Percentiles rank a stretch among this genome's conserved stretches.
Conservation (phyloP, 2,113 vertebrate species). For the Paratilapia polleni region DNA sequence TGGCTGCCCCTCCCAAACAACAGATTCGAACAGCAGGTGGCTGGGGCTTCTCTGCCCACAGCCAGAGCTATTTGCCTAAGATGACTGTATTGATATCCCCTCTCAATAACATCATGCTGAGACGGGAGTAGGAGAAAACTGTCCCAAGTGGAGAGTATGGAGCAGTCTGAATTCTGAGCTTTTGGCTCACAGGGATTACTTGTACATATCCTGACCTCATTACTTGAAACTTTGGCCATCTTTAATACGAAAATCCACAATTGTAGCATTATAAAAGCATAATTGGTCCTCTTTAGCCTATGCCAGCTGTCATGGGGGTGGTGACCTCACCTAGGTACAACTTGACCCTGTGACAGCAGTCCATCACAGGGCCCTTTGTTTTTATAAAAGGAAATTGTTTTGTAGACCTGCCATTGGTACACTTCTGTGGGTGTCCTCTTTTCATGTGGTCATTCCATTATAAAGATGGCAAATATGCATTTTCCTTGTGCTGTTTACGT, state of each 20-base stretch:
- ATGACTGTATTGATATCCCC: neutral
- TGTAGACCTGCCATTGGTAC: neutral
- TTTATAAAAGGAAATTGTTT: rapidly evolving
- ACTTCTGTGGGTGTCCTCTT: neutral
- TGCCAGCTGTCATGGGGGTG: neutral
- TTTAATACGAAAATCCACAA: neutral
- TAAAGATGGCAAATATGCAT: neutral
- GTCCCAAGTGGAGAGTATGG: neutral
- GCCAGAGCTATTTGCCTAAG: neutral
- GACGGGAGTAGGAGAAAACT: neutral
- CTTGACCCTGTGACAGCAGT: neutral
- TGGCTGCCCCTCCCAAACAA: neutral
- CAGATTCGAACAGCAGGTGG: neutral
- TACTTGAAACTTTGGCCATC: neutral
- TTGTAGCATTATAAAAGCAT: neutral
- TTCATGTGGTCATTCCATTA: neutral
- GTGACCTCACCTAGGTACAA: neutral
- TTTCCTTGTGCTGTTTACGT: neutral
- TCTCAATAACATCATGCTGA: neutral
- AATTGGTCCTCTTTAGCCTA: neutral
- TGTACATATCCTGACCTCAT: too few relatives aligned
- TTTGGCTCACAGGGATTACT: too few relatives aligned
- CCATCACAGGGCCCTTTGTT: neutral
- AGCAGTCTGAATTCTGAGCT: too few relatives aligned
- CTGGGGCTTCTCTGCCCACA: neutral